phyloP scores from a whole-genome alignment of 2,888 invertebrate species.

The Lasioglossum oenotherae region DNA sequence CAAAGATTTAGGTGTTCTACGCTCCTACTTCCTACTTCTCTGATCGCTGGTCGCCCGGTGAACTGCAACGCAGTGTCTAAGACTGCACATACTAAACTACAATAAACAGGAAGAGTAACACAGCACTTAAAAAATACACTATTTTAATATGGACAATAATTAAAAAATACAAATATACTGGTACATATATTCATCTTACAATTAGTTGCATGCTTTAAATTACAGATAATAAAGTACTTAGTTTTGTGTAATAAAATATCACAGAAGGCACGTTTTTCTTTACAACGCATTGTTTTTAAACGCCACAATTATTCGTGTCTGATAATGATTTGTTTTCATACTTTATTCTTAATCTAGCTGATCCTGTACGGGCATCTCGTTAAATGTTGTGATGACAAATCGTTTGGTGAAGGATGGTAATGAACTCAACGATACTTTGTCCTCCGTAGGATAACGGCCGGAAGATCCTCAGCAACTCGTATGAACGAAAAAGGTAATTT shows the following conservation, averaged over 20 bases:
- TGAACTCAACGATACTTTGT: background rate
- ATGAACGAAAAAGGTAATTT: background rate
- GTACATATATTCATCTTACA: conserved; percentile 6
- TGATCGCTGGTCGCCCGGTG: too few species aligned
- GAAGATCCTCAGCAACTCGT: background rate
- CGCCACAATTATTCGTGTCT: background rate
- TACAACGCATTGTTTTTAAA: background rate
- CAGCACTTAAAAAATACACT: conserved; percentile 27
- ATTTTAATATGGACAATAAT: conserved; percentile 34
- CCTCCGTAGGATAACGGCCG: background rate
- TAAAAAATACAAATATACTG: conserved; percentile 49
- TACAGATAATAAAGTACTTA: background rate
- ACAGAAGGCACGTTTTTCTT: conserved; percentile 14
- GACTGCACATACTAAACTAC: too few species aligned
- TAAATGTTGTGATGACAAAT: too few species aligned
- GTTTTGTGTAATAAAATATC: conserved; percentile 36
- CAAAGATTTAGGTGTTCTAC: too few species aligned
- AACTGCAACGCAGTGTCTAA: too few species aligned
- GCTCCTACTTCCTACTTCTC: too few species aligned
- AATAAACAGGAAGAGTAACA: background rate
- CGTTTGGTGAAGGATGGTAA: background rate
- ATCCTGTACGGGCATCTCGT: too few species aligned
- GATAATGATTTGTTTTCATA: background rate
- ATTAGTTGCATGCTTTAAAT: background rate
- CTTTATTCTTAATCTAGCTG: background rate